Percentiles rank a stretch among this genome's conserved stretches.
phyloP scores from a whole-genome alignment of 92 coral and sea anemone species.

The Bergia puertoricense region DNA sequence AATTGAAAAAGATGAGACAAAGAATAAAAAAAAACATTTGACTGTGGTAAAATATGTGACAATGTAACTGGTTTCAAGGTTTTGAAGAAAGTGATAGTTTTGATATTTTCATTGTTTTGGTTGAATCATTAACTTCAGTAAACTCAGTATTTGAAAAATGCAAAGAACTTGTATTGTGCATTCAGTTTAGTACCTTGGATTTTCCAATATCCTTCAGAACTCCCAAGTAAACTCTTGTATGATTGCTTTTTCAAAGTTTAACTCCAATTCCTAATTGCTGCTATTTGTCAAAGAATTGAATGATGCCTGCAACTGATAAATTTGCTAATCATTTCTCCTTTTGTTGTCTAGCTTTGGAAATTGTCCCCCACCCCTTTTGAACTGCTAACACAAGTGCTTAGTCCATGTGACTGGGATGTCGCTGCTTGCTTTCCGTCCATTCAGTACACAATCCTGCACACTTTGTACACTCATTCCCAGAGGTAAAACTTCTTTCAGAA shows the following conservation, averaged over 20 bases:
- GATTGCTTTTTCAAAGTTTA: too few relatives aligned
- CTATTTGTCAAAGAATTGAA: neutral
- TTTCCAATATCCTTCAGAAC: neutral
- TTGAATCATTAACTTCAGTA: too few relatives aligned
- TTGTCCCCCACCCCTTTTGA: slow-evolving; percentile 87
- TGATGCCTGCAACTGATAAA: neutral
- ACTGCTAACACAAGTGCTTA: slow-evolving; percentile 80
- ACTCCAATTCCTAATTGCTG: neutral
- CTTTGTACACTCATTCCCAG: slow-evolving; percentile 85
- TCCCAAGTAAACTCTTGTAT: neutral
- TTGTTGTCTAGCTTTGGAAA: slow-evolving; percentile 73
- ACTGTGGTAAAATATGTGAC: too few relatives aligned
- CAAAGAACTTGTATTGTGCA: too few relatives aligned
- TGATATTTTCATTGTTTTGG: too few relatives aligned
- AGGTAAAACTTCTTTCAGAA: slow-evolving; percentile 58
- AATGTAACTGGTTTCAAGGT: too few relatives aligned
- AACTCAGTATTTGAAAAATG: too few relatives aligned
- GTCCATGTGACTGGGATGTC: slow-evolving; percentile 87
- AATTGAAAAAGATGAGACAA: too few relatives aligned
- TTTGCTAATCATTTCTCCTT: slow-evolving; percentile 1
- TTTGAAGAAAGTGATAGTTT: too few relatives aligned
- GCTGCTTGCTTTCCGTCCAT: slow-evolving; percentile 91
- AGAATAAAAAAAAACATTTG: too few relatives aligned
- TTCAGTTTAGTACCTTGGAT: neutral
- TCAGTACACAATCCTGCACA: slow-evolving; percentile 93